Evolutionary conservation across 2,797 vertebrate genomes (phyloP).

Genomic region (Sebastes iracundus): DNA sequence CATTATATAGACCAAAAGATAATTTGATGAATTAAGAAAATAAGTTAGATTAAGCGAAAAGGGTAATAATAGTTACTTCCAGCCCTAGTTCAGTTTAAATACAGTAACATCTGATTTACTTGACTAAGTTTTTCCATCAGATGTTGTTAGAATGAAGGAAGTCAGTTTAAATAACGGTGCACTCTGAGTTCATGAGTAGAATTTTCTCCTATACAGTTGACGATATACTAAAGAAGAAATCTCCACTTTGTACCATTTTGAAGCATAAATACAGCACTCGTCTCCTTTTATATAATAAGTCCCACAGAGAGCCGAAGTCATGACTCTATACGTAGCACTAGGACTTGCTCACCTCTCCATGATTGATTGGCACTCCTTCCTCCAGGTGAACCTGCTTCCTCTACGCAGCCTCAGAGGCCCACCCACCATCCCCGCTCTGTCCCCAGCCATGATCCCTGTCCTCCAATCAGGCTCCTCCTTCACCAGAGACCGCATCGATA

Average conservation of each 20-base stretch:
- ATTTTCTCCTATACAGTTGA: background rate
- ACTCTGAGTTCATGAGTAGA: background rate
- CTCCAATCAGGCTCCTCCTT: conserved; percentile 89
- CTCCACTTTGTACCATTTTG: no score
- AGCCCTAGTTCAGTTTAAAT: background rate
- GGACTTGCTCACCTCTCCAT: conserved; percentile 84
- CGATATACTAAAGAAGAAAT: background rate
- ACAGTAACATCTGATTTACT: background rate
- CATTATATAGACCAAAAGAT: background rate
- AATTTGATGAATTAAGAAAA: no score
- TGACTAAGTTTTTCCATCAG: background rate
- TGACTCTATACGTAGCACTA: background rate
- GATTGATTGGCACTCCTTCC: conserved; percentile 88
- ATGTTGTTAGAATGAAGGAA: background rate
- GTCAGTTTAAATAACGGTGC: background rate
- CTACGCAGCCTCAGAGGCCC: conserved; percentile 84
- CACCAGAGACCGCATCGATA: conserved; percentile 86
- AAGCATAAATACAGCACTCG: background rate
- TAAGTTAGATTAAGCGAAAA: no score
- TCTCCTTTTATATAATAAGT: background rate
- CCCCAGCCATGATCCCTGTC: conserved; percentile 77
- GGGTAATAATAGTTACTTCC: background rate
- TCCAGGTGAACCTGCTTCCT: conserved; percentile 88
- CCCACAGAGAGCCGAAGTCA: background rate
- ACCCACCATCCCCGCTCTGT: conserved; percentile 71